These are phyloP conservation scores for Fistularia commersonii DNA, from an alignment of 2,797 vertebrate genomes.

Conservation along the genomic window DNA sequence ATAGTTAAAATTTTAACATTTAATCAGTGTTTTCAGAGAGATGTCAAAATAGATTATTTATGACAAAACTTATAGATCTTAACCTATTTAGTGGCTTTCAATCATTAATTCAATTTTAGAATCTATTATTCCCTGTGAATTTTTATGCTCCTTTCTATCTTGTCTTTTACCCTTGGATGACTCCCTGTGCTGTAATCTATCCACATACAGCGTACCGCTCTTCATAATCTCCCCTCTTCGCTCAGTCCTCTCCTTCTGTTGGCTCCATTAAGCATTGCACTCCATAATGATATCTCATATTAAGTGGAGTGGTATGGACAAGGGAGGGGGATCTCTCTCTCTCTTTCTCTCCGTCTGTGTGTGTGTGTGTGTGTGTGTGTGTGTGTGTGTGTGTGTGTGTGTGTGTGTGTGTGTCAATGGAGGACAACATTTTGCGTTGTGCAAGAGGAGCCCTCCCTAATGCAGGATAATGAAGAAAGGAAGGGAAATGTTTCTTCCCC, in stretches of 20 bases:
- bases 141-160: background rate
- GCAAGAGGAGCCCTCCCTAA: slow-evolving; percentile 51
- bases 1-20: too few species aligned
- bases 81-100: background rate
- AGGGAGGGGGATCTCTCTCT: slow-evolving; percentile 11
- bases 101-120: too few species aligned
- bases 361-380: background rate
- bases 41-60: too few species aligned
- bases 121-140: slow-evolving; percentile 5
- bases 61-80: too few species aligned
- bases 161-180: slow-evolving; percentile 10
- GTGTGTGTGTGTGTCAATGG: slow-evolving; percentile 2
- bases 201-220: slow-evolving; percentile 13
- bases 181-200: slow-evolving; percentile 30
- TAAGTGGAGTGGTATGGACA: slow-evolving; percentile 58
- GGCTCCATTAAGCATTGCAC: slow-evolving; percentile 58
- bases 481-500: slow-evolving; percentile 58
- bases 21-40: too few species aligned
- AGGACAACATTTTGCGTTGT: slow-evolving; percentile 33
- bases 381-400: background rate
- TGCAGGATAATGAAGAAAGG: slow-evolving; percentile 71
- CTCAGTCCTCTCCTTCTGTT: slow-evolving; percentile 45
- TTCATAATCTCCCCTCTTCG: slow-evolving; percentile 41
- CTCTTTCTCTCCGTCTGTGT: background rate
- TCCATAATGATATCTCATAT: slow-evolving; percentile 69